These are phyloP conservation scores for Pandemis heparana DNA, from an alignment of 2,888 invertebrate species.

Conservation along the genomic window DNA sequence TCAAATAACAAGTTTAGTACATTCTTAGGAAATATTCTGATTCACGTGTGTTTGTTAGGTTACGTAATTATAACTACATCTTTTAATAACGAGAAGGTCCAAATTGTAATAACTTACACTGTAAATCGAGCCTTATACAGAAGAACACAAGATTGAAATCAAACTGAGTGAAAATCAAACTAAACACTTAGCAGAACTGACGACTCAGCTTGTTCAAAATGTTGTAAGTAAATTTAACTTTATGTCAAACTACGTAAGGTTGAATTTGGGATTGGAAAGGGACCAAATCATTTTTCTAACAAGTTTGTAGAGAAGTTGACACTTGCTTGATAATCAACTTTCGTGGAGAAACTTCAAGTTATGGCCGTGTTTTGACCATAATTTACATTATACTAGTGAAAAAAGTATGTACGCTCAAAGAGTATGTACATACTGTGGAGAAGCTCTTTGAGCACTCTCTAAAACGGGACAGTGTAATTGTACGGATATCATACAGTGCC, in stretches of 20 bases:
- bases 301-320: not conserved
- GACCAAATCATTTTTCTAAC: not conserved
- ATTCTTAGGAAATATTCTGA: not conserved
- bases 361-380: not conserved
- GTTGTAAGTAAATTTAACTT: not conserved
- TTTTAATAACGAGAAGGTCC: not conserved
- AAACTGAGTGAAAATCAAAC: not conserved
- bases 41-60: not conserved
- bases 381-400: not conserved
- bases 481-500: too few species aligned
- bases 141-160: not conserved
- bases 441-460: too few species aligned
- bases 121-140: not conserved
- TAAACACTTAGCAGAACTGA: not conserved
- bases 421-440: too few species aligned
- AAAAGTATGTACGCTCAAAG: too few species aligned
- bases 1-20: not conserved
- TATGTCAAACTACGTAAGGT: not conserved
- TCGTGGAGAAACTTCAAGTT: not conserved
- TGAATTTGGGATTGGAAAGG: not conserved
- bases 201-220: not conserved
- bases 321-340: constrained; percentile 5
- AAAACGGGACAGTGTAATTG: too few species aligned
- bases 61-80: not conserved
- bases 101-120: not conserved